These are phyloP conservation scores for Trachythela sp. DNA, from an alignment of 64 coral and sea anemone genomes.

Conservation along the genomic window DNA sequence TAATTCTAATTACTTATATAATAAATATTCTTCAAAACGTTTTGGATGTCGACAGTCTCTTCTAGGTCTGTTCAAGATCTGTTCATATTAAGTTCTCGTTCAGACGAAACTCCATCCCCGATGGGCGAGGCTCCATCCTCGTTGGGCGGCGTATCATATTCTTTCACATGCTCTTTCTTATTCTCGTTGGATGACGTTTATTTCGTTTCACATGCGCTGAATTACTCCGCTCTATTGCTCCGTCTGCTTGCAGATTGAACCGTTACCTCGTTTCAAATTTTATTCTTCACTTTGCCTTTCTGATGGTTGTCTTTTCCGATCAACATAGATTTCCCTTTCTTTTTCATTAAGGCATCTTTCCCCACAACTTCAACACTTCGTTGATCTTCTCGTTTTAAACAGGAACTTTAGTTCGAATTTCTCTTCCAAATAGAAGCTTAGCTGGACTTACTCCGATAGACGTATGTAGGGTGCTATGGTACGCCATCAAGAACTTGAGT, in stretches of 20 bases:
- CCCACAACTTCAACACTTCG: neutral
- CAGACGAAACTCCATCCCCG: too few species aligned
- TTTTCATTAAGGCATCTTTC: neutral
- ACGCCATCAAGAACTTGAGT: too few species aligned
- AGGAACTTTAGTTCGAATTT: neutral
- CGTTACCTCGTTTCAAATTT: neutral
- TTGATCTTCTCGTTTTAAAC: too few species aligned
- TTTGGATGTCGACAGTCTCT: too few species aligned
- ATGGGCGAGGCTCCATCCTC: too few species aligned
- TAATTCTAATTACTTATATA: too few species aligned
- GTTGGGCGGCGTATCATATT: too few species aligned
- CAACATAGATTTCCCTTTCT: conserved; percentile 14
- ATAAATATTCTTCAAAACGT: too few species aligned
- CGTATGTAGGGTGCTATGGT: neutral
- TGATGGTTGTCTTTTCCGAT: neutral
- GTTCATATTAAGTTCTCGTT: too few species aligned
- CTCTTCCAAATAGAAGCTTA: neutral
- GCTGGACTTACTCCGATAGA: neutral
- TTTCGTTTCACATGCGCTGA: neutral
- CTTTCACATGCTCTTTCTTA: too few species aligned
- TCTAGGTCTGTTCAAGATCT: too few species aligned
- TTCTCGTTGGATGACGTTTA: too few species aligned
- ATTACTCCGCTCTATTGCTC: neutral
- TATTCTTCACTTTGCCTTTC: neutral
- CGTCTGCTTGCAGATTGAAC: neutral